Evolutionary conservation across 2,797 vertebrate genomes (phyloP).

Genomic region (Xiphophorus birchmanni): DNA sequence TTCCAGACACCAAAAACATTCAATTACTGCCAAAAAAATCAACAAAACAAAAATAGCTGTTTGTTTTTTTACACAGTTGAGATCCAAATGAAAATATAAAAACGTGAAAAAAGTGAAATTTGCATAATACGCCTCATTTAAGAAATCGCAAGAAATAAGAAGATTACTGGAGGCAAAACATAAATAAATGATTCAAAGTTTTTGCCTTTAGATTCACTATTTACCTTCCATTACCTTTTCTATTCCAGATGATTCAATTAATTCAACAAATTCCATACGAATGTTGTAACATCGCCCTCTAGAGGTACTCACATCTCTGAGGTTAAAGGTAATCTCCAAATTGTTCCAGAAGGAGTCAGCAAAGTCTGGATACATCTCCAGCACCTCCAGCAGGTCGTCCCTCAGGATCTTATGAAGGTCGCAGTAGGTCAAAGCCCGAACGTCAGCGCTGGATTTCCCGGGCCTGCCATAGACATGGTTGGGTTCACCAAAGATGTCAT

Average conservation of each 20-base stretch:
- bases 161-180: not conserved
- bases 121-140: too few relatives aligned
- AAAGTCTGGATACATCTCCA: conserved; percentile 98
- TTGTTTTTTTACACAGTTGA: too few relatives aligned
- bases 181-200: not conserved
- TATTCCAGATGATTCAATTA: not conserved
- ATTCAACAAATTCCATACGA: not conserved
- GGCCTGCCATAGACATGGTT: conserved; percentile 89
- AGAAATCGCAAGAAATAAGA: not conserved
- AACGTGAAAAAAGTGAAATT: too few relatives aligned
- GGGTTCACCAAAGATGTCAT: conserved; percentile 96
- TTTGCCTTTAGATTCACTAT: not conserved
- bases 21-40: too few relatives aligned
- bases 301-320: conserved; percentile 91
- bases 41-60: too few relatives aligned
- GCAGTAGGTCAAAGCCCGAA: conserved; percentile 95
- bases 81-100: too few relatives aligned
- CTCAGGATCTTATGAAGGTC: conserved; percentile 97
- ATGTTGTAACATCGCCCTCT: conserved; percentile 9
- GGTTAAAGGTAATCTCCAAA: conserved; percentile 96
- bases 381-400: conserved; percentile 93
- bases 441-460: conserved; percentile 92
- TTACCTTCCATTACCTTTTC: not conserved
- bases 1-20: too few relatives aligned
- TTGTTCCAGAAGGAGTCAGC: conserved; percentile 94